Evolutionary conservation across 2,888 invertebrate species (phyloP).

Genomic region (Callosobruchus maculatus): DNA sequence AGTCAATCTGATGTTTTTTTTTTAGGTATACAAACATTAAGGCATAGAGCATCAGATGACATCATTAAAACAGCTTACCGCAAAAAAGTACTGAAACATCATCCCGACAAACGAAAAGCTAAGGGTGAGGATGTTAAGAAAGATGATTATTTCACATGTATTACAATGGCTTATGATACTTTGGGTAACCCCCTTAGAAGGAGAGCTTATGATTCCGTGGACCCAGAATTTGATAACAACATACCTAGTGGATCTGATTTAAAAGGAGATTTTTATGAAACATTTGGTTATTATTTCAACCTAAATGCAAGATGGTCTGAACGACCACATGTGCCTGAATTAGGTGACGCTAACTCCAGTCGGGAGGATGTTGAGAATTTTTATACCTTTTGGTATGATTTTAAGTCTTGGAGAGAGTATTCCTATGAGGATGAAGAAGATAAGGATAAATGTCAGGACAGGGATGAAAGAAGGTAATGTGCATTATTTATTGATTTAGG

Average conservation of each 20-base stretch:
- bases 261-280: conserved; percentile 75
- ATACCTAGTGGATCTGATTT: conserved; percentile 74
- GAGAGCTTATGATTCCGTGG: conserved; percentile 93
- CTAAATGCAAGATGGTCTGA: conserved; percentile 90
- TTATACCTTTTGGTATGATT: conserved; percentile 97
- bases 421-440: conserved; percentile 99
- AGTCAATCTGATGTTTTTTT: too few species aligned
- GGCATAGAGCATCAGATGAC: conserved; percentile 85
- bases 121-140: conserved; percentile 81
- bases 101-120: conserved; percentile 96
- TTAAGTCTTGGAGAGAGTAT: conserved; percentile 98
- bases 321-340: conserved; percentile 75
- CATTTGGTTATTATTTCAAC: conserved; percentile 66
- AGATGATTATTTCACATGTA: conserved; percentile 97
- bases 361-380: conserved; percentile 88
- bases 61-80: conserved; percentile 93
- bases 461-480: conserved; percentile 77
- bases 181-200: conserved; percentile 76
- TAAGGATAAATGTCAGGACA: conserved; percentile 94
- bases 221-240: conserved; percentile 88
- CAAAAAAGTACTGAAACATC: conserved; percentile 87
- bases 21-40: conserved; percentile 78
- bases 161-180: conserved; percentile 95
- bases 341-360: conserved; percentile 71
- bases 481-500: too few species aligned